A percentile compares a stretch with the other conserved stretches of the same genome.
Evolutionary conservation across 2,113 vertebrate species (phyloP).

Genomic region (Heptranchias perlo): DNA sequence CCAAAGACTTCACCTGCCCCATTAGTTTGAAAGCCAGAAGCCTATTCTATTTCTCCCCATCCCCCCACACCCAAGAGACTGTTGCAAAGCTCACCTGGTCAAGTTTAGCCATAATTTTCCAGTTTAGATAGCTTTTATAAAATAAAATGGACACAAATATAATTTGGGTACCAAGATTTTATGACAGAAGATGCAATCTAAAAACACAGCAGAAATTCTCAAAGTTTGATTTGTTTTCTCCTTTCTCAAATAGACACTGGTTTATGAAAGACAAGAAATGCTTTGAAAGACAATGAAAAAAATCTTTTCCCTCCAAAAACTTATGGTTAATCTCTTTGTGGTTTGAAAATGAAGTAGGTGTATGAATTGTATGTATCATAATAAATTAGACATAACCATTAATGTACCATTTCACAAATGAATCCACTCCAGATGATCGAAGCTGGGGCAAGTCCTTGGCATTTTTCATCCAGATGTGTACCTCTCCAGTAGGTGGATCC

Average conservation of each 20-base stretch:
- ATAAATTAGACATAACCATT: background rate
- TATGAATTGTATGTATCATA: background rate
- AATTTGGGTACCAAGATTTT: no score
- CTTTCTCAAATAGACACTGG: background rate
- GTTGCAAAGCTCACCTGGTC: no score
- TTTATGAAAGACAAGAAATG: background rate
- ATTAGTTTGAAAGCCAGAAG: no score
- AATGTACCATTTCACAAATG: constrained; percentile 60
- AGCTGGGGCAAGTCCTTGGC: constrained; percentile 57
- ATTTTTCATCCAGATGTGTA: constrained; percentile 61
- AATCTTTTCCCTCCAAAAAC: background rate
- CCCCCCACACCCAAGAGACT: no score
- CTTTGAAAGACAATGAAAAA: background rate
- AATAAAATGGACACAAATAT: no score
- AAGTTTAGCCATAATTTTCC: no score
- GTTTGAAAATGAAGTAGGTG: constrained; percentile 11
- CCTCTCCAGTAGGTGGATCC: constrained; percentile 53
- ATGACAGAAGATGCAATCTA: no score
- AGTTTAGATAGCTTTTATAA: no score
- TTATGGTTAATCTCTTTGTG: background rate
- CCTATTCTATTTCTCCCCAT: no score
- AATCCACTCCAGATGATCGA: constrained; percentile 57
- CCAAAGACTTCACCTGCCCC: no score
- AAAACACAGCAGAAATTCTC: no score
- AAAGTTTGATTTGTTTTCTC: no score